Conservation (phyloP, 2,797 vertebrate genomes). For the Cuculus canorus region DNA sequence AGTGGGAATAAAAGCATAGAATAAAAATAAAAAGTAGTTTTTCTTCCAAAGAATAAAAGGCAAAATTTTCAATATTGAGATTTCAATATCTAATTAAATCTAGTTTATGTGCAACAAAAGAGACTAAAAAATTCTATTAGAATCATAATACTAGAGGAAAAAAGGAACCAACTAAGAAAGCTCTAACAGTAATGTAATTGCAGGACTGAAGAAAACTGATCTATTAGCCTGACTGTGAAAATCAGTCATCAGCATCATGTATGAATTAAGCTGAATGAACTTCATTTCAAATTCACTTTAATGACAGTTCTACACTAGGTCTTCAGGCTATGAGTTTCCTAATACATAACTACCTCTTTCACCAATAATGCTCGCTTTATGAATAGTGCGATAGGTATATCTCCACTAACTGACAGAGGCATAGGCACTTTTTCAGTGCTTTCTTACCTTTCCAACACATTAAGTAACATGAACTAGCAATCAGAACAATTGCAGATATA, state of each 20-base stretch:
- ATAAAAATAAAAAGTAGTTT: background rate
- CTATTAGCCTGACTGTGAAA: slow-evolving; percentile 56
- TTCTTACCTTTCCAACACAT: slow-evolving; percentile 1
- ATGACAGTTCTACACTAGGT: slow-evolving; percentile 28
- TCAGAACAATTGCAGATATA: background rate
- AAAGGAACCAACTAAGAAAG: background rate
- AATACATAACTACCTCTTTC: slow-evolving; percentile 38
- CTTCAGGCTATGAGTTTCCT: slow-evolving; percentile 42
- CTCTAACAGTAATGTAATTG: slow-evolving; percentile 57
- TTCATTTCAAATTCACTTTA: slow-evolving; percentile 57
- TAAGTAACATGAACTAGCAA: slow-evolving; percentile 11
- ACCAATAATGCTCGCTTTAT: slow-evolving; percentile 39
- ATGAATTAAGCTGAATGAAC: slow-evolving; percentile 37
- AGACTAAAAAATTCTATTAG: slow-evolving; percentile 66
- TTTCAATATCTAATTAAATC: slow-evolving; percentile 66
- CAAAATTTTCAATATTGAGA: slow-evolving; percentile 24
- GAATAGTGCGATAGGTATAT: slow-evolving; percentile 26
- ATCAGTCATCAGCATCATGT: slow-evolving; percentile 32
- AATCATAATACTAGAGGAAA: slow-evolving; percentile 16
- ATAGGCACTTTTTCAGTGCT: background rate
- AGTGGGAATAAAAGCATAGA: background rate
- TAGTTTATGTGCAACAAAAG: slow-evolving; percentile 61
- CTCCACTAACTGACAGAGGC: slow-evolving; percentile 5
- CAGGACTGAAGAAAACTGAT: slow-evolving; percentile 46
- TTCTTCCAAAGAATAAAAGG: slow-evolving; percentile 33